phyloP scores from a whole-genome alignment of 2,113 vertebrate genomes.

The Oenanthe oenanthe region DNA sequence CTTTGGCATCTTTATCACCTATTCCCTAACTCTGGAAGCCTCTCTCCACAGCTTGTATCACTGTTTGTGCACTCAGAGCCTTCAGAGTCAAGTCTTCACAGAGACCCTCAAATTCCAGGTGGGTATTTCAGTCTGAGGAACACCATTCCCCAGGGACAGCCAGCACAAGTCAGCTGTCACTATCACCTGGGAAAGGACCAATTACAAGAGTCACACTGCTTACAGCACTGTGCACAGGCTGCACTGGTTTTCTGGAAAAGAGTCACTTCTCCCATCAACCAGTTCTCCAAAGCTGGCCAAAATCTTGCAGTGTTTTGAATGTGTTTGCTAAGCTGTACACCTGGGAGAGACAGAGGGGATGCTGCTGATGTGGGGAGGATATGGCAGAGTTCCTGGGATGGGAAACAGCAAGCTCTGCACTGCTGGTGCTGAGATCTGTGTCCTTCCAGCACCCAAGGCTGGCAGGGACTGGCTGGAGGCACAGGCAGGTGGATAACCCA shows the following conservation, averaged over 20 bases:
- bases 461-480: not conserved
- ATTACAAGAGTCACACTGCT: rapidly evolving
- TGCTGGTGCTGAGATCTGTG: not conserved
- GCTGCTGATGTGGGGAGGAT: rapidly evolving
- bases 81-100: not conserved
- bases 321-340: not conserved
- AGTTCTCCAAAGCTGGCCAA: not conserved
- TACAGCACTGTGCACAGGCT: not conserved
- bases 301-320: not conserved
- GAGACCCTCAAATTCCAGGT: not conserved
- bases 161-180: not conserved
- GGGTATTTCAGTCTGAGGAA: not conserved
- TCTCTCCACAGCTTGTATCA: rapidly evolving
- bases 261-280: not conserved
- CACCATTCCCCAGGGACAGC: too few relatives aligned
- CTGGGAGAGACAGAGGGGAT: not conserved
- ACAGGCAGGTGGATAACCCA: not conserved
- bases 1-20: not conserved
- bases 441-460: not conserved
- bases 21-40: rapidly evolving
- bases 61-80: rapidly evolving
- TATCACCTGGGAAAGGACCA: rapidly evolving
- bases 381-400: not conserved
- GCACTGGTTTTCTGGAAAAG: not conserved
- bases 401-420: not conserved